A percentile compares a stretch with the other conserved stretches of the same genome.
These are phyloP conservation scores for Chrysina gloriosa DNA, from an alignment of 2,888 invertebrate genomes.

Conservation along the genomic window DNA sequence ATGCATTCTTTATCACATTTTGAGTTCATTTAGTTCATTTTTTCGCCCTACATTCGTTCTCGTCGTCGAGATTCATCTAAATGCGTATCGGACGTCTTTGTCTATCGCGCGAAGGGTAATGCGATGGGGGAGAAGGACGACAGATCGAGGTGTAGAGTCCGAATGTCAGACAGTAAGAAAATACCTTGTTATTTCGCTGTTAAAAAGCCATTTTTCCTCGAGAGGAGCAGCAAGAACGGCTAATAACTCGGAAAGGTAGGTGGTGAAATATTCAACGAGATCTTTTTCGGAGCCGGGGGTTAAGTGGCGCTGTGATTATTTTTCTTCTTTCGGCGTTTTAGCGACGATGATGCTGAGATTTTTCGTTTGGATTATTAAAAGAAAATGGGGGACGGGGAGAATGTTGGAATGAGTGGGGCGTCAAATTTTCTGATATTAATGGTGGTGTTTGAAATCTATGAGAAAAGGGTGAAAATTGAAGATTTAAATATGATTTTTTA, in stretches of 20 bases:
- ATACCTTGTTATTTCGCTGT: slow-evolving; percentile 44
- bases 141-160: not conserved
- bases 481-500: not conserved
- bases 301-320: slow-evolving; percentile 18
- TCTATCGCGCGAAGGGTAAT: not conserved
- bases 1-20: slow-evolving; percentile 62
- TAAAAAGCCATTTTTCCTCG: slow-evolving; percentile 48
- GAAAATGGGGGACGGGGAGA: no score
- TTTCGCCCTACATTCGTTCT: slow-evolving; percentile 43
- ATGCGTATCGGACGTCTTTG: not conserved
- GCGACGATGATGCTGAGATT: no score
- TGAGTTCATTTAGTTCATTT: slow-evolving; percentile 52
- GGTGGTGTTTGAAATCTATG: no score
- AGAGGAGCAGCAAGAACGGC: slow-evolving; percentile 13
- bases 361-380: no score
- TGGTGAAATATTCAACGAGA: slow-evolving; percentile 35
- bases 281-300: slow-evolving; percentile 1
- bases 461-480: not conserved
- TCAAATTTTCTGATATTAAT: no score
- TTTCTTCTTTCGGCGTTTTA: not conserved
- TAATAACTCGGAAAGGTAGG: slow-evolving; percentile 36
- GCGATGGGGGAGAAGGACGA: slow-evolving; percentile 1
- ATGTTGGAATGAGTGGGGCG: no score
- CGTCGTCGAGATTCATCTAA: not conserved
- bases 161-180: slow-evolving; percentile 17